These are phyloP conservation scores for Phorcus lineatus DNA, from an alignment of 2,888 invertebrate species.

Conservation along the genomic window DNA sequence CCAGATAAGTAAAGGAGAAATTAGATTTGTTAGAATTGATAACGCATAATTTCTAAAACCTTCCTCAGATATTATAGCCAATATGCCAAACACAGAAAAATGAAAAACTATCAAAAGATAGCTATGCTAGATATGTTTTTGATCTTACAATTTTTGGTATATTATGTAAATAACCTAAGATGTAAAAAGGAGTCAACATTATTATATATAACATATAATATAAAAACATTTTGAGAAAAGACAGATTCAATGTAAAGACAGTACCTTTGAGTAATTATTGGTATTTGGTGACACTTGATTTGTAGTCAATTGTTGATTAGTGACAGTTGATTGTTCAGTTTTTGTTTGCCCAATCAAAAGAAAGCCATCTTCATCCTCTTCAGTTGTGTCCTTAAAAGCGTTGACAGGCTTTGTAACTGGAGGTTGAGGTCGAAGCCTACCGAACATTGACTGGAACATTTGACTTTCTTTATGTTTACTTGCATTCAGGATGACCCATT, in stretches of 20 bases:
- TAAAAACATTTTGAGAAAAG: not conserved
- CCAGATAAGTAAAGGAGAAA: too few species aligned
- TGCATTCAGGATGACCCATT: not conserved
- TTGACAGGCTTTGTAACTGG: not conserved
- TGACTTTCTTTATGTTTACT: too few species aligned
- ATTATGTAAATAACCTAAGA: not conserved
- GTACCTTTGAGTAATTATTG: conserved; percentile 16
- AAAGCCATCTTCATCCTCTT: conserved; percentile 32
- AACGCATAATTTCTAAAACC: too few species aligned
- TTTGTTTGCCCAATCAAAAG: conserved; percentile 27
- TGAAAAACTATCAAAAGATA: too few species aligned
- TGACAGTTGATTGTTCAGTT: conserved; percentile 16
- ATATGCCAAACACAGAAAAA: too few species aligned
- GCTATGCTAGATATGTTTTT: too few species aligned
- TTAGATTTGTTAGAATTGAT: too few species aligned
- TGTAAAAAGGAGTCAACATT: too few species aligned
- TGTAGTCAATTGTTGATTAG: not conserved
- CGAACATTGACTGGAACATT: conserved; percentile 11
- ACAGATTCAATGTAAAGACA: too few species aligned
- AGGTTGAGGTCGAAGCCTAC: not conserved
- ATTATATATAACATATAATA: too few species aligned
- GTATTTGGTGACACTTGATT: not conserved
- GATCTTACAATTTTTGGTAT: too few species aligned
- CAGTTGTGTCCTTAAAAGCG: not conserved
- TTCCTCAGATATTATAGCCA: too few species aligned